Evolutionary conservation across 2,797 vertebrate species (phyloP).

Genomic region (Lithobates sylvaticus): DNA sequence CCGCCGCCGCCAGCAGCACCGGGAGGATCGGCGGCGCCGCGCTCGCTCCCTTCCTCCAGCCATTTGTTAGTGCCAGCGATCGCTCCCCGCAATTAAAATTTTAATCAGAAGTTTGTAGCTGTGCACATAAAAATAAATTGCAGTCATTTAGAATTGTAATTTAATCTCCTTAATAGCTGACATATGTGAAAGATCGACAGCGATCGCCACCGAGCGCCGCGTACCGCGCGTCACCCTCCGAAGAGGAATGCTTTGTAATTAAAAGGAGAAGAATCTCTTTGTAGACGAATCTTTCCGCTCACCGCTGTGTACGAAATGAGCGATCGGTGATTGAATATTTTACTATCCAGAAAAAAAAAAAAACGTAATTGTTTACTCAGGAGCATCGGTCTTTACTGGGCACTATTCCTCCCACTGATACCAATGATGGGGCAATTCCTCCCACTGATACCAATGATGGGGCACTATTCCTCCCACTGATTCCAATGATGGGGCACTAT

Average conservation of each 20-base stretch:
- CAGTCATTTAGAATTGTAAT: constrained; percentile 52
- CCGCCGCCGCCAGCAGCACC: neutral
- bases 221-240: constrained; percentile 10
- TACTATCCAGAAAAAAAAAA: neutral
- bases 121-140: constrained; percentile 47
- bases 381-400: too few relatives aligned
- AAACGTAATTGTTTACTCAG: too few relatives aligned
- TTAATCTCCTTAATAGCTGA: constrained; percentile 49
- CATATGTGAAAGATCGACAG: constrained; percentile 45
- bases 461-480: too few relatives aligned
- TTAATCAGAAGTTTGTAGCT: constrained; percentile 52
- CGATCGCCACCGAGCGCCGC: neutral
- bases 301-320: neutral
- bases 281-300: neutral
- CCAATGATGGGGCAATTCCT: too few relatives aligned
- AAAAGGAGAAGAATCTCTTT: constrained; percentile 4
- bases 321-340: neutral
- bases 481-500: too few relatives aligned
- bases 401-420: too few relatives aligned
- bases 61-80: constrained; percentile 30
- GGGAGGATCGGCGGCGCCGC: neutral
- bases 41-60: constrained; percentile 6
- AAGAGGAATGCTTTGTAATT: constrained; percentile 19
- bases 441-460: too few relatives aligned
- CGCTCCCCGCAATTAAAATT: constrained; percentile 46